phyloP scores from a whole-genome alignment of 2,113 vertebrate genomes.

The Hirundichthys speculiger region DNA sequence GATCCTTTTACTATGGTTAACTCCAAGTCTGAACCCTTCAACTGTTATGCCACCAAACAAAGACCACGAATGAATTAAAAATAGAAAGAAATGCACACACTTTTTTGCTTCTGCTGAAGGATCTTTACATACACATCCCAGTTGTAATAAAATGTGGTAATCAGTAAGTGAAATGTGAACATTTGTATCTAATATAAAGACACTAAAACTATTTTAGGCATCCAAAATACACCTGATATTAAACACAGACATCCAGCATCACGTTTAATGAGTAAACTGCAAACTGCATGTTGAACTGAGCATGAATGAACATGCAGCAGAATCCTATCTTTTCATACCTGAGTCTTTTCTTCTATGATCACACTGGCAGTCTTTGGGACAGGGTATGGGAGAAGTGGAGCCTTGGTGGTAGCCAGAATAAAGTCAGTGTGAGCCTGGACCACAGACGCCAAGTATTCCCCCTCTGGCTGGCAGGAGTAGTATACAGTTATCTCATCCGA shows the following conservation, averaged over 20 bases:
- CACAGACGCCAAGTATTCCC: constrained; percentile 87
- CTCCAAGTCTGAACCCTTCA: constrained; percentile 93
- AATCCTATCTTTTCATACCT: constrained; percentile 80
- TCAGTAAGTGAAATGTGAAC: no score
- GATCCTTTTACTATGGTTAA: constrained; percentile 88
- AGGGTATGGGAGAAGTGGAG: constrained; percentile 87
- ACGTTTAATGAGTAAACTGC: neutral
- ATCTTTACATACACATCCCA: no score
- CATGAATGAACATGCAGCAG: neutral
- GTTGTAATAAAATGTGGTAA: no score
- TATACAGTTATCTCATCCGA: constrained; percentile 93
- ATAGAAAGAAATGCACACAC: no score
- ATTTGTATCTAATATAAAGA: neutral
- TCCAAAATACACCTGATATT: no score
- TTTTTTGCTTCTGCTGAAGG: no score
- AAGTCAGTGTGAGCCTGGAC: constrained; percentile 90
- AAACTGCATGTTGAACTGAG: constrained; percentile 5
- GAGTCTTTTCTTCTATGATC: constrained; percentile 91
- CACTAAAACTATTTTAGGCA: neutral
- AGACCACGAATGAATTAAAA: neutral
- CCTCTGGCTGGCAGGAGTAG: constrained; percentile 85
- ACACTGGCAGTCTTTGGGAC: constrained; percentile 82
- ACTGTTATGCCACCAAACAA: constrained; percentile 68
- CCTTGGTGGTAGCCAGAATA: constrained; percentile 93
- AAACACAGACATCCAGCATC: neutral